Evolutionary conservation across 2,888 invertebrate species (phyloP).

Genomic region (Sisyra terminalis): DNA sequence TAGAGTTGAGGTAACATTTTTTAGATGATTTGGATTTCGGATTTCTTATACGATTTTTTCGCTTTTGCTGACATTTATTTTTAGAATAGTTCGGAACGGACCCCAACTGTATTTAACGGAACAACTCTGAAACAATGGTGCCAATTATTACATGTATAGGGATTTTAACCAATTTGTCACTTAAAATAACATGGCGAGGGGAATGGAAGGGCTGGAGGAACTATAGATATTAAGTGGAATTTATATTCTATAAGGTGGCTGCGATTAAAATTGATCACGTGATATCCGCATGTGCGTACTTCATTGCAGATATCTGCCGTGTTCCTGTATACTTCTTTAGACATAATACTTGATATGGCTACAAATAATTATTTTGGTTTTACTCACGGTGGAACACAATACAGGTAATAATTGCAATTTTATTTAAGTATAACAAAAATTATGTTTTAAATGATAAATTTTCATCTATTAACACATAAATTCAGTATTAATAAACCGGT

Average conservation of each 20-base stretch:
- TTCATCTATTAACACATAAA: background rate
- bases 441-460: background rate
- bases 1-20: no score
- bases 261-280: background rate
- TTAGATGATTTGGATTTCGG: no score
- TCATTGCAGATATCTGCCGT: background rate
- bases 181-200: no score
- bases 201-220: no score
- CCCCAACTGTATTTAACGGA: no score
- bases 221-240: no score
- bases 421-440: background rate
- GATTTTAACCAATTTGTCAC: no score
- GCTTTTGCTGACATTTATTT: no score
- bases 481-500: constrained; percentile 2
- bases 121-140: no score
- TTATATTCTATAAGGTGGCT: background rate
- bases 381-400: constrained; percentile 86
- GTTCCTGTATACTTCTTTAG: background rate
- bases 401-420: constrained; percentile 45
- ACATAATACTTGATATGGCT: constrained; percentile 37
- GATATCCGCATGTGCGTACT: constrained; percentile 5
- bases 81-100: no score
- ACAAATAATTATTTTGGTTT: constrained; percentile 92
- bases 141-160: background rate
- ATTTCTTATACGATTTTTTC: no score